These are phyloP conservation scores for Calycopis cecrops DNA, from an alignment of 1,140 invertebrate species.

Conservation along the genomic window DNA sequence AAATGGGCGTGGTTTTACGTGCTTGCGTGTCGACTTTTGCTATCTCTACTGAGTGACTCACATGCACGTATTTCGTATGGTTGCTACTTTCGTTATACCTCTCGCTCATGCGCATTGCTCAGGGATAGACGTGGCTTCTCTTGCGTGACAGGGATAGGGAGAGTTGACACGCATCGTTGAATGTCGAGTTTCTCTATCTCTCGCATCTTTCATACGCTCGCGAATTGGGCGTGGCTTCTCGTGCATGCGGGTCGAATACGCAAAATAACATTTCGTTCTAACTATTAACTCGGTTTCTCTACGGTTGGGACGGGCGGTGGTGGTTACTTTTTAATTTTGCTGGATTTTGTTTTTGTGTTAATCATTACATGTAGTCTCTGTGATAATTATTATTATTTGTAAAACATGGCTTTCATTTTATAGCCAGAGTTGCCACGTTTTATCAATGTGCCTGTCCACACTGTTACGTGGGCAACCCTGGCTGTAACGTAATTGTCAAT, in stretches of 20 bases:
- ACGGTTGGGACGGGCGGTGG: neutral
- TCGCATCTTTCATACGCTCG: neutral
- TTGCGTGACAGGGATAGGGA: no score
- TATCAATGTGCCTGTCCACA: no score
- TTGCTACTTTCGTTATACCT: no score
- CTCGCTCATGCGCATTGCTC: no score
- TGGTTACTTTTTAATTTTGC: neutral
- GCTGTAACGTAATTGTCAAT: neutral
- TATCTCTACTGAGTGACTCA: constrained; percentile 10
- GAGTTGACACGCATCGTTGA: no score
- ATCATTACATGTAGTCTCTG: constrained; percentile 3
- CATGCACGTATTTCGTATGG: no score
- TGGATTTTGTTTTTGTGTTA: constrained; percentile 9
- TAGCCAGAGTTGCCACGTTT: neutral
- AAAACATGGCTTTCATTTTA: neutral
- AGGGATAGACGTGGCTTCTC: no score
- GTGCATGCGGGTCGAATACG: constrained; percentile 5
- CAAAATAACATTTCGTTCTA: constrained; percentile 7
- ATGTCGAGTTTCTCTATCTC: constrained; percentile 4
- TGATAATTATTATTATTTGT: constrained; percentile 2
- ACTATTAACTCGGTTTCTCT: constrained; percentile 1
- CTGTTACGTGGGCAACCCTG: neutral
- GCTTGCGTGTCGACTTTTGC: constrained; percentile 5
- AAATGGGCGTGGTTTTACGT: neutral
- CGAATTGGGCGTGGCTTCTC: neutral